A percentile compares a stretch with the other conserved stretches of the same genome.
These are phyloP conservation scores for Trididemnum miniatum DNA, from an alignment of 23 tunicate genomes.

Conservation along the genomic window DNA sequence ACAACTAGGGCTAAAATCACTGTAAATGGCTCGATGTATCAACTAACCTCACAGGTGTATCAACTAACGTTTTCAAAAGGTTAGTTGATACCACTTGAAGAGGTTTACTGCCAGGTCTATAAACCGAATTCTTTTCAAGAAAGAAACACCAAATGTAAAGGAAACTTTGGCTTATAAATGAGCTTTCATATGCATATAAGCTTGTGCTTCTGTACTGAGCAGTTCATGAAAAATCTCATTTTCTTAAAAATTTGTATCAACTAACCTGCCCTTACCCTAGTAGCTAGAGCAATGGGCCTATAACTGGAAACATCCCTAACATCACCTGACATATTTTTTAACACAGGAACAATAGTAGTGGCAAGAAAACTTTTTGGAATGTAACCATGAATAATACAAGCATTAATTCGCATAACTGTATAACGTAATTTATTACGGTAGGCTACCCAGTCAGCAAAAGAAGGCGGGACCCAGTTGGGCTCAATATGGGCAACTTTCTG, in stretches of 20 bases:
- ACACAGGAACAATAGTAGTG: no score
- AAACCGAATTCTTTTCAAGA: neutral
- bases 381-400: no score
- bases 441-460: no score
- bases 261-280: constrained; percentile 1
- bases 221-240: neutral
- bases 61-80: neutral
- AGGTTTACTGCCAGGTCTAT: neutral
- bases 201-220: neutral
- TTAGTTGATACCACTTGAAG: neutral
- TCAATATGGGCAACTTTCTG: no score
- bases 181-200: neutral
- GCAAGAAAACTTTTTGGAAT: no score
- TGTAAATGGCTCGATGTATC: neutral
- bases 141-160: neutral
- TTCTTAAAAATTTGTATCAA: neutral
- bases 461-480: no score
- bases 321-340: no score
- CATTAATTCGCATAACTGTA: no score
- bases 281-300: no score
- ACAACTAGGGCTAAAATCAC: neutral
- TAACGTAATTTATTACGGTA: no score
- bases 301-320: no score
- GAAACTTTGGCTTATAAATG: neutral
- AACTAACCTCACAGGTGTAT: neutral